Conservation (phyloP, 1,140 invertebrate genomes). For the Hypsibius dujardini region DNA sequence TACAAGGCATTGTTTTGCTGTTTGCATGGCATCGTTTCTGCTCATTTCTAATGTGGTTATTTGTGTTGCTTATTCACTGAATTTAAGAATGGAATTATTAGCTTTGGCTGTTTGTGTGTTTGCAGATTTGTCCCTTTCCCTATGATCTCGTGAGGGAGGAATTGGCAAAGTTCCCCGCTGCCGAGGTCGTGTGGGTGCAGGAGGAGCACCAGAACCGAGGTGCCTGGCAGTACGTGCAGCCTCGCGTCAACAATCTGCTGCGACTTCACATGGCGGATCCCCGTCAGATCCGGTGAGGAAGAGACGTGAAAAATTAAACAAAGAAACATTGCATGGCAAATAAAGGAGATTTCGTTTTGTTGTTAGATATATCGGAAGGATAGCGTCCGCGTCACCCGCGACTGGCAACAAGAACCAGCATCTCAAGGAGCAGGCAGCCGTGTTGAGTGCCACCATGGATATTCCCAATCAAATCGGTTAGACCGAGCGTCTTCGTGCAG, state of each 20-base stretch:
- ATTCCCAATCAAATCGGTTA: too few species aligned
- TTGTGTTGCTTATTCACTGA: too few species aligned
- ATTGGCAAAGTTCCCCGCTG: constrained; percentile 74
- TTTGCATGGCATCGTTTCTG: too few species aligned
- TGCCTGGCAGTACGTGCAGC: constrained; percentile 79
- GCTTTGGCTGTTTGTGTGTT: constrained; percentile 31
- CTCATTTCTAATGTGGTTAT: too few species aligned
- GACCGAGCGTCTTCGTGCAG: too few species aligned
- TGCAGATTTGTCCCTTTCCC: constrained; percentile 82
- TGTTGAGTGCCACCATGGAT: too few species aligned
- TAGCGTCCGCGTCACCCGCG: constrained; percentile 72
- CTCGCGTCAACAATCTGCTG: constrained; percentile 49
- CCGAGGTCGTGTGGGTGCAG: constrained; percentile 75
- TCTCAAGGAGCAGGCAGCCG: neutral
- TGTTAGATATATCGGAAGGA: constrained; percentile 70
- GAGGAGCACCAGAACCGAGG: constrained; percentile 99
- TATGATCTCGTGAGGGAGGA: constrained; percentile 82
- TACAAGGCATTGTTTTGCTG: too few species aligned
- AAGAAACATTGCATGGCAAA: constrained; percentile 38
- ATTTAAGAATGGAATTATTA: neutral
- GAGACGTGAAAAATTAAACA: neutral
- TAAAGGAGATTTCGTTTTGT: constrained; percentile 21
- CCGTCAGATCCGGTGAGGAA: neutral
- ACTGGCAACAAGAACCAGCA: constrained; percentile 92
- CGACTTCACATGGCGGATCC: neutral